A percentile compares a stretch with the other conserved stretches of the same genome.
Conservation (phyloP, 2,888 invertebrate genomes). For the Laspeyria flexula region DNA sequence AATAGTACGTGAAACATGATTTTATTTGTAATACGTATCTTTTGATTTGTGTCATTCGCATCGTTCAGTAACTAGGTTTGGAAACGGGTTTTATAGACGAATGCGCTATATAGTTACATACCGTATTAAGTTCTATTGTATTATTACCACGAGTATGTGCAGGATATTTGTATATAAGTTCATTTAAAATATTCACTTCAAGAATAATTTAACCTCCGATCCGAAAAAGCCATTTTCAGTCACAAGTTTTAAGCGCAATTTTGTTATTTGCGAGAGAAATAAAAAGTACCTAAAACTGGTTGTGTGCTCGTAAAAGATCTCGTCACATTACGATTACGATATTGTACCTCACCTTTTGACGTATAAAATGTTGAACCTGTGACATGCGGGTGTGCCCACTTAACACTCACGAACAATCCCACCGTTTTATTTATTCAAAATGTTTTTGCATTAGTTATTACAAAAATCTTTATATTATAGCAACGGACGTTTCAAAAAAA, state of each 20-base stretch:
- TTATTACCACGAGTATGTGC: too few relatives aligned
- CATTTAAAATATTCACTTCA: conserved; percentile 16
- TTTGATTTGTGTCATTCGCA: conserved; percentile 49
- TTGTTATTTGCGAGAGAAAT: conserved; percentile 58
- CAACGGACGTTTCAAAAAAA: not conserved
- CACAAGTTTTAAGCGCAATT: conserved; percentile 53
- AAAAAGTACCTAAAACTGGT: conserved; percentile 61
- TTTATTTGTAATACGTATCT: conserved; percentile 65
- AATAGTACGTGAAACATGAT: conserved; percentile 65
- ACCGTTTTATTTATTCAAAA: conserved; percentile 19
- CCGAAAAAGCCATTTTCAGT: conserved; percentile 49
- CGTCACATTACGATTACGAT: conserved; percentile 62
- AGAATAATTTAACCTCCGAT: conserved; percentile 54
- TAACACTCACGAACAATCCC: conserved; percentile 21
- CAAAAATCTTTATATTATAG: not conserved
- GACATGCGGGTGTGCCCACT: conserved; percentile 40
- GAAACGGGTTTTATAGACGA: too few relatives aligned
- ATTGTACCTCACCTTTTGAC: conserved; percentile 59
- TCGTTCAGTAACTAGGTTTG: conserved; percentile 11
- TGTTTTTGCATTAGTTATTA: conserved; percentile 1
- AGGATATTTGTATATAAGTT: not conserved
- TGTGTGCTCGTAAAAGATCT: conserved; percentile 64
- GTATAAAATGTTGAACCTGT: conserved; percentile 56
- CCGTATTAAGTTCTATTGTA: not conserved
- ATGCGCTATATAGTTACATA: too few relatives aligned